phyloP scores from a whole-genome alignment of 2,888 invertebrate genomes.

The Syrista parreyssii region DNA sequence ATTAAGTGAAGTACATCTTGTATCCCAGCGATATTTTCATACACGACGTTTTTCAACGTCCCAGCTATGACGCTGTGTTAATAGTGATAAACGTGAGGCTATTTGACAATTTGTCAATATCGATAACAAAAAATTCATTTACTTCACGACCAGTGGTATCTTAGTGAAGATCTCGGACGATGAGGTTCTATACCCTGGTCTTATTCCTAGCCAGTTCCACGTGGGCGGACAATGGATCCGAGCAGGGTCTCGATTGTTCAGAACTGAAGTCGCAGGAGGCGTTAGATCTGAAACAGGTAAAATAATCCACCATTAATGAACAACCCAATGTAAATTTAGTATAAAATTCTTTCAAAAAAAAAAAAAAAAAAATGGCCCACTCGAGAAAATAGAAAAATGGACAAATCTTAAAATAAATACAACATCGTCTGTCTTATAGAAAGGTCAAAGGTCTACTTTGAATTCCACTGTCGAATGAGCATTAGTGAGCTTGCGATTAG shows the following conservation, averaged over 20 bases:
- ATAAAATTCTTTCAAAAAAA: background rate
- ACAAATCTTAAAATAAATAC: background rate
- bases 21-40: background rate
- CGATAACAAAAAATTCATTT: background rate
- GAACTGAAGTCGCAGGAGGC: slow-evolving; percentile 6
- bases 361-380: too few species aligned
- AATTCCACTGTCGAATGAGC: background rate
- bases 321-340: background rate
- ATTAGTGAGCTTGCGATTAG: slow-evolving; percentile 17
- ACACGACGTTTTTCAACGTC: background rate
- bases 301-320: background rate
- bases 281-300: slow-evolving; percentile 1
- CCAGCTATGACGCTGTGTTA: background rate
- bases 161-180: slow-evolving; percentile 13
- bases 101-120: background rate
- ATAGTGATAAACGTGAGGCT: background rate
- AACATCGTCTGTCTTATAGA: background rate
- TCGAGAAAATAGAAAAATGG: too few species aligned
- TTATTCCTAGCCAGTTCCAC: slow-evolving; percentile 42
- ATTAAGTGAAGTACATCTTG: background rate
- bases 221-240: background rate
- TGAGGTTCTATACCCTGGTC: slow-evolving; percentile 47
- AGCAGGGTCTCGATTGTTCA: background rate
- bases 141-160: background rate
- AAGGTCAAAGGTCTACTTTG: background rate